Conservation (phyloP, 2,888 invertebrate species). For the Rhogogaster chlorosoma region DNA sequence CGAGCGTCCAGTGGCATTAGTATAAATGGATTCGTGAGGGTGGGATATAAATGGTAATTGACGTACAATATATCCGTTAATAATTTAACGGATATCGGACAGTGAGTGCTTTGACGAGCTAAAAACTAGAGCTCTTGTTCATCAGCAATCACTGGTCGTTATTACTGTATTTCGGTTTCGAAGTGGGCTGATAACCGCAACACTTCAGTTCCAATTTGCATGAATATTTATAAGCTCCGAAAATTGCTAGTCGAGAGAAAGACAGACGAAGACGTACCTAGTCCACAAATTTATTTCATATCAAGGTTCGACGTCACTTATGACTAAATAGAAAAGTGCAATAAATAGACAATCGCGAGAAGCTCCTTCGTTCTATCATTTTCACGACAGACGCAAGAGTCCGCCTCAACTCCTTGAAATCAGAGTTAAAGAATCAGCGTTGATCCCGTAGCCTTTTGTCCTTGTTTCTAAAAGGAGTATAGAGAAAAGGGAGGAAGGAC, state of each 20-base stretch:
- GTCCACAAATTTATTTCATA: background rate
- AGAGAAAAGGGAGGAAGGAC: conserved; percentile 20
- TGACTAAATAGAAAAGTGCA: background rate
- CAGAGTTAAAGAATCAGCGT: conserved; percentile 8
- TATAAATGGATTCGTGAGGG: conserved; percentile 43
- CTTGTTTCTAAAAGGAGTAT: conserved; percentile 13
- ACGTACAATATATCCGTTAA: conserved; percentile 47
- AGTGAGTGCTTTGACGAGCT: conserved; percentile 44
- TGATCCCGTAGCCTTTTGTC: conserved; percentile 7
- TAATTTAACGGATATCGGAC: conserved; percentile 40
- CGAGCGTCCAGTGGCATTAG: conserved; percentile 36
- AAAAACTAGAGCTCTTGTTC: conserved; percentile 19
- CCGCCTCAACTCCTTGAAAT: conserved; percentile 8
- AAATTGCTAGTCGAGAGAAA: background rate
- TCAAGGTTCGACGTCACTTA: background rate
- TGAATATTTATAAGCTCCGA: background rate
- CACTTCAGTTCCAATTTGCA: background rate
- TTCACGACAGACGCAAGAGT: background rate
- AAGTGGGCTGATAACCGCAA: background rate
- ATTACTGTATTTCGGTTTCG: background rate
- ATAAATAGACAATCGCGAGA: background rate
- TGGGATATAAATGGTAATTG: conserved; percentile 39
- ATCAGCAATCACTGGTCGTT: conserved; percentile 34
- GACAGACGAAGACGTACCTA: too few relatives aligned
- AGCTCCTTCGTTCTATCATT: background rate